phyloP scores from a whole-genome alignment of 1,140 invertebrate genomes.

The Caenorhabditis tropicalis region DNA sequence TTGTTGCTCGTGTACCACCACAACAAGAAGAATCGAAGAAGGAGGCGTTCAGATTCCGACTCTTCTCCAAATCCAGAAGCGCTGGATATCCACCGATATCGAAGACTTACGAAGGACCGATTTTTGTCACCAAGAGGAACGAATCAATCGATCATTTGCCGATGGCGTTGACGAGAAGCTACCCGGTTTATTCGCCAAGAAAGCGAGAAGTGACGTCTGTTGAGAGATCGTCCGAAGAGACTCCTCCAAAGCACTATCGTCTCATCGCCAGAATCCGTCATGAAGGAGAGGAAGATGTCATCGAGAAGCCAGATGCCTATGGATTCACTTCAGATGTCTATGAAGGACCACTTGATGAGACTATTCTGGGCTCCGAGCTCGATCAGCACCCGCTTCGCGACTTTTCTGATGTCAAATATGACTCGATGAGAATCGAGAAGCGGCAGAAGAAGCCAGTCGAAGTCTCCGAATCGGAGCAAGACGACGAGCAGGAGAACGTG shows the following conservation, averaged over 20 bases:
- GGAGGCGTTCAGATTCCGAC: background rate
- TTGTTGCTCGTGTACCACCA: constrained; percentile 11
- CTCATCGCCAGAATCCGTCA: constrained; percentile 38
- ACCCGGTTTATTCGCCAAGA: constrained; percentile 12
- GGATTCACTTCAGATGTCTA: background rate
- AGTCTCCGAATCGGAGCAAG: background rate
- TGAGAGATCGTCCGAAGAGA: background rate
- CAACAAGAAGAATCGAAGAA: background rate
- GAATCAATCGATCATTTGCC: background rate
- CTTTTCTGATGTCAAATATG: too few relatives aligned
- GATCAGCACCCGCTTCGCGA: background rate
- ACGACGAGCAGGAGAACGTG: background rate
- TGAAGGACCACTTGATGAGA: constrained; percentile 1
- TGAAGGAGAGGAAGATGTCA: constrained; percentile 62
- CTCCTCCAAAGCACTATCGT: background rate
- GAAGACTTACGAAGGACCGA: background rate
- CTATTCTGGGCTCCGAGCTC: background rate
- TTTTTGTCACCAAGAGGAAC: background rate
- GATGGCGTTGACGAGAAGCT: background rate
- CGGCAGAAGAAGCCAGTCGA: background rate
- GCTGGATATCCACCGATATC: background rate
- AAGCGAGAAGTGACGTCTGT: background rate
- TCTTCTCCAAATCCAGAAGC: background rate
- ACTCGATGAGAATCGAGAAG: background rate
- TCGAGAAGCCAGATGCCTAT: constrained; percentile 58